Percentiles rank a stretch among this genome's conserved stretches.
phyloP scores from a whole-genome alignment of 2,797 vertebrate genomes.

The Myoxocephalus aenaeus region DNA sequence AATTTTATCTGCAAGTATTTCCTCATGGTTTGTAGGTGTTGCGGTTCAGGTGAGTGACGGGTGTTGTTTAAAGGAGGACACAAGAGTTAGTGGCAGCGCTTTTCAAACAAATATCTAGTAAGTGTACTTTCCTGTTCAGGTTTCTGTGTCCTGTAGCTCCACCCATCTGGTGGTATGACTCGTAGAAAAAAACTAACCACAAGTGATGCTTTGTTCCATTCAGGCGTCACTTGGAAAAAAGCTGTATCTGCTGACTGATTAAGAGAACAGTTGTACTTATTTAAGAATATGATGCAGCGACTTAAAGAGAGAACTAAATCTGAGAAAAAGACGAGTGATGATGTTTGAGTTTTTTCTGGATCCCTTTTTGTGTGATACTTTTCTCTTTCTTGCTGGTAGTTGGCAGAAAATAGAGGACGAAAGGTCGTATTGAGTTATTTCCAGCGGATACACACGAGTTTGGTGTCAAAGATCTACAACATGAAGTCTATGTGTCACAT shows the following conservation, averaged over 20 bases:
- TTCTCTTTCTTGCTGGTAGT: neutral
- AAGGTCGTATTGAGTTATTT: neutral
- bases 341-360: neutral
- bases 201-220: conserved; percentile 51
- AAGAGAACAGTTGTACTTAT: conserved; percentile 28
- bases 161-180: conserved; percentile 18
- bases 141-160: conserved; percentile 44
- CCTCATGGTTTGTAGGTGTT: neutral
- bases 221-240: conserved; percentile 36
- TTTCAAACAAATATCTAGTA: neutral
- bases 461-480: neutral
- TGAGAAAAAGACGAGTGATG: neutral
- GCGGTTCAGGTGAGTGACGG: neutral
- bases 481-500: neutral
- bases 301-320: neutral
- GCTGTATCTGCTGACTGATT: conserved; percentile 32
- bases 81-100: neutral
- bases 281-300: neutral
- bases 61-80: neutral
- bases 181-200: conserved; percentile 30
- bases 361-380: neutral
- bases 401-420: neutral
- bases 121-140: conserved; percentile 27
- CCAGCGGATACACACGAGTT: neutral
- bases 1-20: neutral